A percentile compares a stretch with the other conserved stretches of the same genome.
phyloP scores from a whole-genome alignment of 2,113 vertebrate species.

The Oreochromis tanganicae region DNA sequence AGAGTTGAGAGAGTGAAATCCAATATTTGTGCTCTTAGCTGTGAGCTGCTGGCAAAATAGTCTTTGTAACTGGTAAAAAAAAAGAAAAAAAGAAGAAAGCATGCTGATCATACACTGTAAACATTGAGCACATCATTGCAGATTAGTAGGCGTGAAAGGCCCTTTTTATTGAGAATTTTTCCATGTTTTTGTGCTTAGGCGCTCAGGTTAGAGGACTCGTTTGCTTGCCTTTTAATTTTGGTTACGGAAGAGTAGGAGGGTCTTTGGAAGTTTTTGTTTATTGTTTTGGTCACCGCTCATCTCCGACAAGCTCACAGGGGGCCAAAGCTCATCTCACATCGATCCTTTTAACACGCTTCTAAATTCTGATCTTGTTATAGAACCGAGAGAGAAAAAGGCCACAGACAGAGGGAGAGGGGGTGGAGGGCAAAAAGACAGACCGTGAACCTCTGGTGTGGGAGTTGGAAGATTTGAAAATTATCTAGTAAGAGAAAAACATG shows the following conservation, averaged over 20 bases:
- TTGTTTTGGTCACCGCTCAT: not conserved
- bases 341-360: slow-evolving; percentile 1
- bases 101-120: not conserved
- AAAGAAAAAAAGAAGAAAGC: not conserved
- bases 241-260: not conserved
- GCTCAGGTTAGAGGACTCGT: not conserved
- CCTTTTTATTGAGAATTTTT: not conserved
- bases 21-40: not conserved
- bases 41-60: not conserved
- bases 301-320: not conserved
- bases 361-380: slow-evolving; percentile 3
- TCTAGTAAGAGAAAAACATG: slow-evolving; percentile 38
- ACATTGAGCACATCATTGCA: not conserved
- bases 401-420: not conserved
- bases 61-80: not conserved
- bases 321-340: not conserved
- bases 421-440: not conserved
- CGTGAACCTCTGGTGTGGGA: not conserved
- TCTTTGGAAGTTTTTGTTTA: not conserved
- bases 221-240: not conserved
- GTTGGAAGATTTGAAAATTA: slow-evolving; percentile 30
- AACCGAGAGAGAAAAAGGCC: not conserved
- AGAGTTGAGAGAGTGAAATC: not conserved
- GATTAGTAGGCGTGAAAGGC: not conserved
- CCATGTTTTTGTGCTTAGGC: not conserved